Percentiles rank a stretch among this genome's conserved stretches.
Conservation (phyloP, 2,113 vertebrate genomes). For the Serilophus lunatus region DNA sequence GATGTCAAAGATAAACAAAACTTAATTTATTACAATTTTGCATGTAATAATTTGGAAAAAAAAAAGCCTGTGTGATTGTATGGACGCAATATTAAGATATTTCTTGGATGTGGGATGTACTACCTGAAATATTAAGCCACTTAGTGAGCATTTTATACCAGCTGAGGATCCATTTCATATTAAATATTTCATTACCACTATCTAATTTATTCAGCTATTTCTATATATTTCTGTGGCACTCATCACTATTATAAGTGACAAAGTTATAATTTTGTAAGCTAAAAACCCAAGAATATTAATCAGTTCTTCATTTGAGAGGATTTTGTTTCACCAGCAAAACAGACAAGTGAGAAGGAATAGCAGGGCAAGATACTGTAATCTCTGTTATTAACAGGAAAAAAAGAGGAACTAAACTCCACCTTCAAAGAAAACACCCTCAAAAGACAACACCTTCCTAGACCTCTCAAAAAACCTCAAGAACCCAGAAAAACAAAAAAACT, state of each 20-base stretch:
- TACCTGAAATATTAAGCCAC: neutral
- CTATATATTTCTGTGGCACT: neutral
- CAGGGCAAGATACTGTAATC: neutral
- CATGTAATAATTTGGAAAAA: neutral
- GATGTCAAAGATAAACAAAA: neutral
- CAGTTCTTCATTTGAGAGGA: neutral
- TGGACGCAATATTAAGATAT: neutral
- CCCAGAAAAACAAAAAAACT: neutral
- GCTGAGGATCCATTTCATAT: neutral
- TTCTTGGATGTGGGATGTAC: neutral
- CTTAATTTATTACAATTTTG: neutral
- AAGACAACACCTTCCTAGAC: fast-evolving
- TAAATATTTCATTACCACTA: neutral
- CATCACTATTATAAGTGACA: neutral
- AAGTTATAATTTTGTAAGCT: neutral
- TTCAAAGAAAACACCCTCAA: neutral
- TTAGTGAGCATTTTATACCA: neutral
- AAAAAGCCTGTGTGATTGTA: neutral
- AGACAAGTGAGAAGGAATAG: neutral
- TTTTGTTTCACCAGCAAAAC: neutral
- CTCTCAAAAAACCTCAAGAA: neutral
- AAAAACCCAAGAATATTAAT: neutral
- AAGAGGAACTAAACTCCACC: fast-evolving
- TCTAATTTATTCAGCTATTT: neutral
- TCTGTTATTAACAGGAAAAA: neutral